Evolutionary conservation across 1,140 invertebrate genomes (phyloP).

Genomic region (Cardiocondyla obscurior): DNA sequence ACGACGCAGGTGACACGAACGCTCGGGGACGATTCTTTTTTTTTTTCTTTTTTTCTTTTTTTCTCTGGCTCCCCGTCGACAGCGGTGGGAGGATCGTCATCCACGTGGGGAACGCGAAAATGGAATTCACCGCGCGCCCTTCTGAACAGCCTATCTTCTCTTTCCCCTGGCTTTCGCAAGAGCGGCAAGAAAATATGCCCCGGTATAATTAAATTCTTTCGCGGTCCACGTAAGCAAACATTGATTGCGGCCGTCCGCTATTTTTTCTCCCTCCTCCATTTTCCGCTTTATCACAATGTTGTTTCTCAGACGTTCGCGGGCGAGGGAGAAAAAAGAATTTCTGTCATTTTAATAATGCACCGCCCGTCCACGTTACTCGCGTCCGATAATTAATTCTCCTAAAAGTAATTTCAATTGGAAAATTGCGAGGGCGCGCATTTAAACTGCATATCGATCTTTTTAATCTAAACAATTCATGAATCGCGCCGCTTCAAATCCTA

Average conservation of each 20-base stretch:
- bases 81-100: slow-evolving; percentile 28
- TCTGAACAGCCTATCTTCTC: slow-evolving; percentile 17
- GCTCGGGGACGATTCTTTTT: slow-evolving; percentile 29
- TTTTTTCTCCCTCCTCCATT: slow-evolving; percentile 41
- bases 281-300: slow-evolving; percentile 47
- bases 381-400: slow-evolving; percentile 42
- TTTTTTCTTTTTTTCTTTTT: slow-evolving; percentile 36
- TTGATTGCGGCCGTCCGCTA: slow-evolving; percentile 48
- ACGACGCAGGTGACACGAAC: slow-evolving; percentile 50
- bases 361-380: not conserved
- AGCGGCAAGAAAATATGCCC: slow-evolving; percentile 50
- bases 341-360: slow-evolving; percentile 48
- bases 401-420: slow-evolving; percentile 22
- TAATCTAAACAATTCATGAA: slow-evolving; percentile 16
- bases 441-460: not conserved
- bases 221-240: slow-evolving; percentile 52
- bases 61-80: slow-evolving; percentile 27
- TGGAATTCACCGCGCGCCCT: slow-evolving; percentile 50
- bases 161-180: slow-evolving; percentile 12
- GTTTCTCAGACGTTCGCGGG: slow-evolving; percentile 45
- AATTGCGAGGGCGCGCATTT: not conserved
- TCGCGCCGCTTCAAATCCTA: not conserved
- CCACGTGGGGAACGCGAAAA: slow-evolving; percentile 52
- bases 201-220: slow-evolving; percentile 60
- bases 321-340: not conserved